Evolutionary conservation across 2,113 vertebrate genomes (phyloP).

Genomic region (Brachionichthys hirsutus): DNA sequence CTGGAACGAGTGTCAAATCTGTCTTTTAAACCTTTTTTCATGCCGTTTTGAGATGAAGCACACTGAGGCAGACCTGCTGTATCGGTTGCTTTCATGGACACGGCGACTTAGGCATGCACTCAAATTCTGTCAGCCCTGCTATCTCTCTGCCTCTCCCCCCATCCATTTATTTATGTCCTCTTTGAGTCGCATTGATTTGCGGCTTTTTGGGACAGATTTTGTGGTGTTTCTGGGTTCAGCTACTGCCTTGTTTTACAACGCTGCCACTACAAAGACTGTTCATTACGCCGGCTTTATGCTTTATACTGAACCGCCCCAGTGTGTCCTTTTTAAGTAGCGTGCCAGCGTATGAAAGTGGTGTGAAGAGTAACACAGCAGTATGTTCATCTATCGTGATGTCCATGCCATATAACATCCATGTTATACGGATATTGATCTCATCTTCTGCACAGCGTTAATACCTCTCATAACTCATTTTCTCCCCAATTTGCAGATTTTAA

Average conservation of each 20-base stretch:
- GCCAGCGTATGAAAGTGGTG: too few species aligned
- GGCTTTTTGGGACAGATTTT: neutral
- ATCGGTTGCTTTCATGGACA: constrained; percentile 16
- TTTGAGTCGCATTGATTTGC: neutral
- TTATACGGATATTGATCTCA: too few species aligned
- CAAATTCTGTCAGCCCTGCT: constrained; percentile 10
- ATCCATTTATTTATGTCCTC: constrained; percentile 6
- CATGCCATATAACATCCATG: too few species aligned
- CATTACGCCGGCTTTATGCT: too few species aligned
- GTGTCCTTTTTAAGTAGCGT: too few species aligned
- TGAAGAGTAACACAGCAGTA: too few species aligned
- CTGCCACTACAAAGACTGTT: neutral
- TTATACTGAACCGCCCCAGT: too few species aligned
- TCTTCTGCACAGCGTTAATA: too few species aligned
- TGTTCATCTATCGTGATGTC: too few species aligned
- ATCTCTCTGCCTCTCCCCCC: constrained; percentile 2
- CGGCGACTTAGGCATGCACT: constrained; percentile 15
- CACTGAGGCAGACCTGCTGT: constrained; percentile 3
- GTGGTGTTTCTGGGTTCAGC: neutral
- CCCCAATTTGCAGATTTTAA: too few species aligned
- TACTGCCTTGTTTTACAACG: neutral
- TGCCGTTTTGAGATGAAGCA: constrained; percentile 8
- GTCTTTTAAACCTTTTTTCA: constrained; percentile 8
- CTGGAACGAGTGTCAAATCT: constrained; percentile 23
- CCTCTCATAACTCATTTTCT: too few species aligned